Base-by-base conservation (phyloP, 2,888 invertebrate genomes). In the Diplolepis rosae region DNA sequence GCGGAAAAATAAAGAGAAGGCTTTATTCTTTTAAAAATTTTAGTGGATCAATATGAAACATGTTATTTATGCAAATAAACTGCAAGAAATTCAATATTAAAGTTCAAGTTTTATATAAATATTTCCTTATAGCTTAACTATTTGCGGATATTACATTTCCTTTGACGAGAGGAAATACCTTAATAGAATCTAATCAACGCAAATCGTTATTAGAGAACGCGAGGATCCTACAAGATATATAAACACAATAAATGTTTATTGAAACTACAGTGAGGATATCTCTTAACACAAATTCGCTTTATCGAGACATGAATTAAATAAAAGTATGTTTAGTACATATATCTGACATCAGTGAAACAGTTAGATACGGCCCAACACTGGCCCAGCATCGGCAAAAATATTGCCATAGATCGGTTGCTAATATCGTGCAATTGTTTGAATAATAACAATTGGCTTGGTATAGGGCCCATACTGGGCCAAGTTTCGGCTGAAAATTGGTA, bases 301-400 rank as follows among this genome's bases (percentile, higher is more conserved):
- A 42, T 61, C 61, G 27, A 39, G 39, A 61, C 61, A 39, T 39
- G 39, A 27, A 42, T 24, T 61, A 61, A 61, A 39, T 61, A 39
- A 61, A 61, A n/a, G 56, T 13, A 32, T 24, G 48, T 48, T n/a
- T n/a, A n/a, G n/a, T n/a, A n/a, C n/a, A n/a, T n/a, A 22, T 27
- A 61, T 39, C 35, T 39, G 22, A 1, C 35, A 61, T 22, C 13
- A 1, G n/a, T 27, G 24, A 39, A 61, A 32, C 22, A 39, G 22
- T 18, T 32, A 5, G 35, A 5, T 39, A 15, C 52, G 28, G 28
- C 11, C 27, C 52, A n/a, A n/a, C n/a, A n/a, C n/a, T n/a, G n/a
- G n/a, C n/a, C n/a, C n/a, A n/a, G n/a, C n/a, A n/a, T n/a, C n/a
- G n/a, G n/a, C n/a, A n/a, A n/a, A n/a, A n/a, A n/a, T n/a, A n/a